Base-by-base conservation (phyloP, 2,113 vertebrate species). In the Mesitornis unicolor region DNA sequence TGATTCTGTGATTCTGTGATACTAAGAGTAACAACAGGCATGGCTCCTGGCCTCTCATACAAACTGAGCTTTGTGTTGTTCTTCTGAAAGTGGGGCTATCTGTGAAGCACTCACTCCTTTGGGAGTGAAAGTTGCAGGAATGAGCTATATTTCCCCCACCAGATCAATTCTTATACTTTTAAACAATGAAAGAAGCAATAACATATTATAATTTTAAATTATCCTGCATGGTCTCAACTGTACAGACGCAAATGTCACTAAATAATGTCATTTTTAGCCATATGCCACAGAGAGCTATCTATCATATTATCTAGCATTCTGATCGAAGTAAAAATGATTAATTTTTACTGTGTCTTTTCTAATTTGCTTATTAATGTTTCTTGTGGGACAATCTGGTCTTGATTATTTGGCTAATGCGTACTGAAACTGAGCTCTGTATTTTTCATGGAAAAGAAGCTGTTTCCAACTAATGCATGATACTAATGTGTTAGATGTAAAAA, bases 291-390 rank as follows among this genome's bases (percentile, higher is more conserved):
- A 61, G 71, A 94, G 35, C 40, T 65, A 48, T 93, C 54, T 45
- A 70, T 86, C 29, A 26, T 26, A 50, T 69, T 82, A 91, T 82
- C 81, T 35, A 86, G 81, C 43, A 17, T 69, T 73, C 64, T 59
- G 76, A 85, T 64, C 60, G 64, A 74, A 91, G 89, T 59, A 78
- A 89, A 91, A 93, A 64, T 68, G 54, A 91, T 91, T 91, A 82
- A 78, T 91, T 91, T 84, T 86, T 86, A 77, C 56, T 54, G n/a
- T 60, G 50, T 77, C 85, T 70, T 65, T 40, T 82, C 60, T 75
- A 78, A 89, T 86, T 93, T 88, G 86, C 67, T 77, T 91, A 82
- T 69, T 86, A 56, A 48, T 83, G 67, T 61, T 94, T 63, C 85
- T 70, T 86, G 56, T 1, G 68, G 89, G 77, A 78, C 28, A 86